phyloP scores from a whole-genome alignment of 1,140 invertebrate species.

The Teleopsis dalmanni region DNA sequence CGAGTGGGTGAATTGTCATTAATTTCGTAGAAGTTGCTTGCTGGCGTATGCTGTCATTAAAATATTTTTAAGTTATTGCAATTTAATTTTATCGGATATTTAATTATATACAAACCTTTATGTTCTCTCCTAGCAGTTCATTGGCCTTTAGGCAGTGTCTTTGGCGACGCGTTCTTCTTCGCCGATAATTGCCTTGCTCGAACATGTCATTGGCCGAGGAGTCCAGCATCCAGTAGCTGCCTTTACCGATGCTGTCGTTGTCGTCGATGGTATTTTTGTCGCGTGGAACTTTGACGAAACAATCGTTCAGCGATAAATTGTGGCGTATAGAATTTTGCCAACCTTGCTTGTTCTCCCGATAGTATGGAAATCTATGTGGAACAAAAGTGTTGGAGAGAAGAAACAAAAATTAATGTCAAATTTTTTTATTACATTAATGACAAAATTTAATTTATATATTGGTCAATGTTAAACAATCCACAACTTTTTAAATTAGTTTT shows the following conservation, averaged over 20 bases:
- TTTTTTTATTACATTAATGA: too few relatives aligned
- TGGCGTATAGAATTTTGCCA: slow-evolving; percentile 83
- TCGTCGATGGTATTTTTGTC: slow-evolving; percentile 64
- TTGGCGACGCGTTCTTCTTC: slow-evolving; percentile 51
- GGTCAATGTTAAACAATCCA: too few relatives aligned
- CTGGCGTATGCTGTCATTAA: not conserved
- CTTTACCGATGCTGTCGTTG: slow-evolving; percentile 59
- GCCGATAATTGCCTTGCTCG: slow-evolving; percentile 79
- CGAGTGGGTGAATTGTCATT: slow-evolving; percentile 8
- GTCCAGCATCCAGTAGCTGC: slow-evolving; percentile 82
- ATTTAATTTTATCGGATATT: not conserved
- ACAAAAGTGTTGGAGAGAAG: not conserved
- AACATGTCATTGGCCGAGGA: slow-evolving; percentile 83
- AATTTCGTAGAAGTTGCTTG: not conserved
- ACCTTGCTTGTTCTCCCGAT: slow-evolving; percentile 68
- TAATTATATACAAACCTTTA: not conserved
- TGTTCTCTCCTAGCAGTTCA: slow-evolving; percentile 1
- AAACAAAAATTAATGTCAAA: not conserved
- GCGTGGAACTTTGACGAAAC: slow-evolving; percentile 78
- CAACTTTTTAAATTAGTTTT: too few relatives aligned
- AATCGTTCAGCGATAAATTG: slow-evolving; percentile 87
- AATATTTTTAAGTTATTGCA: not conserved
- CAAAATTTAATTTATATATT: too few relatives aligned
- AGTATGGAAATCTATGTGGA: slow-evolving; percentile 64
- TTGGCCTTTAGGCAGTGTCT: slow-evolving; percentile 11